Evolutionary conservation across 2,797 vertebrate species (phyloP), one percentile per base, ranked within the genome.

Genomic region (Manis javanica): DNA sequence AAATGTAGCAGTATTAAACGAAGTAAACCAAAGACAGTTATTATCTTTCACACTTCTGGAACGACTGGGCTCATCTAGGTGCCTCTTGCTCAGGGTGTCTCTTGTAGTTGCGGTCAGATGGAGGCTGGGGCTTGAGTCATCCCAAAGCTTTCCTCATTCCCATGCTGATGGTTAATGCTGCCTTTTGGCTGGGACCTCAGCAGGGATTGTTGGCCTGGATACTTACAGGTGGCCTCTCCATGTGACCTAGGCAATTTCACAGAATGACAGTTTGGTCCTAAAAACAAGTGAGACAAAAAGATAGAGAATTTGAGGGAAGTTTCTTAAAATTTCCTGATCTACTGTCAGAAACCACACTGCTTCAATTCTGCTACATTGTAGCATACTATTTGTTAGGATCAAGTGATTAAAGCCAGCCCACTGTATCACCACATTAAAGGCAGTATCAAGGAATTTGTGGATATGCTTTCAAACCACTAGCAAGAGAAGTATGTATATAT

Each of bases 401-500:
- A 90, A 57, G 14, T 87, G 0, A 18, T 46, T 53, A 87, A 90
- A 34, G 14, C n/a, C 24, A 3, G 29, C 53, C 26, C 19, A 53
- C 39, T 18, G 31, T 53, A 53, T 87, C 39, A 53, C n/a, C 68
- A 68, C 42, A 75, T 77, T 75, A 14, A 69, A 64, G 0, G 24
- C 11, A 86, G 24, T 79, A 72, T 37, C 37, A 37, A 37, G 37
- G 37, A 37, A 37, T 37, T 37, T 37, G 37, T 84, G 55, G 12
- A 46, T n/a, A 64, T 88, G 26, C 78, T 96, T 83, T 84, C 68
- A 94, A 77, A 24, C 82, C 8, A 91, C 26, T 34, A n/a, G 53
- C 42, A 83, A 82, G 37, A 68, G 19, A 29, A 39, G 24, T 74
- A 23, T 23, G 18, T 24, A 59, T 77, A 19, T n/a, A 75, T 29